Conservation (phyloP, 2,888 invertebrate genomes). For the Thysanoteuthis rhombus region DNA sequence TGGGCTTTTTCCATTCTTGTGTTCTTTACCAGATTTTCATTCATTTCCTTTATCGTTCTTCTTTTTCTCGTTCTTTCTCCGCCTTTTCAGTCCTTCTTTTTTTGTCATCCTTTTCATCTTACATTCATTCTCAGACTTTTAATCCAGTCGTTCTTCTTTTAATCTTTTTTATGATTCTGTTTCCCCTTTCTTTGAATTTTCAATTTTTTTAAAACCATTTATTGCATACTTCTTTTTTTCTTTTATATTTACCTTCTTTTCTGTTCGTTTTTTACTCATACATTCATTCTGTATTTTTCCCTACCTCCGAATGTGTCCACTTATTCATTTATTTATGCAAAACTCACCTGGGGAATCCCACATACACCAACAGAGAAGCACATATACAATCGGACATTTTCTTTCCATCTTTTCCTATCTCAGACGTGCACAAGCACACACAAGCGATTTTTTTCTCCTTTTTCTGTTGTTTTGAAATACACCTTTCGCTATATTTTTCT, state of each 20-base stretch:
- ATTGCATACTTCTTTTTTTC: too few relatives aligned
- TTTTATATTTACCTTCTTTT: background rate
- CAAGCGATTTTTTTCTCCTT: background rate
- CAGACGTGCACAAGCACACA: background rate
- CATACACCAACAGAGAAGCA: background rate
- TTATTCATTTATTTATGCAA: background rate
- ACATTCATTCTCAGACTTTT: background rate
- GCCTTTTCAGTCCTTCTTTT: too few relatives aligned
- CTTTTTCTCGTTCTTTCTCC: too few relatives aligned
- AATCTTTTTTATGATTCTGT: background rate
- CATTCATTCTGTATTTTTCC: background rate
- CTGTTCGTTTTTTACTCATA: background rate
- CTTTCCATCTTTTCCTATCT: background rate
- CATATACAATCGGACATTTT: background rate
- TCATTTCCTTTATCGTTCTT: too few relatives aligned
- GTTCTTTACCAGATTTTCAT: too few relatives aligned
- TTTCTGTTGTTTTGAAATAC: background rate
- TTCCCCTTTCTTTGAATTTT: too few relatives aligned
- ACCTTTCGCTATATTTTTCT: background rate
- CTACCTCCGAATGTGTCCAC: background rate
- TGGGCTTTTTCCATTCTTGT: background rate
- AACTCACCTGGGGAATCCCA: background rate
- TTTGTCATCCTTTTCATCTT: too few relatives aligned
- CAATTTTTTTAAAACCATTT: too few relatives aligned
- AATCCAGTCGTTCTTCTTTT: background rate